phyloP scores from a whole-genome alignment of 2,888 invertebrate genomes.

The Dugesia japonica region DNA sequence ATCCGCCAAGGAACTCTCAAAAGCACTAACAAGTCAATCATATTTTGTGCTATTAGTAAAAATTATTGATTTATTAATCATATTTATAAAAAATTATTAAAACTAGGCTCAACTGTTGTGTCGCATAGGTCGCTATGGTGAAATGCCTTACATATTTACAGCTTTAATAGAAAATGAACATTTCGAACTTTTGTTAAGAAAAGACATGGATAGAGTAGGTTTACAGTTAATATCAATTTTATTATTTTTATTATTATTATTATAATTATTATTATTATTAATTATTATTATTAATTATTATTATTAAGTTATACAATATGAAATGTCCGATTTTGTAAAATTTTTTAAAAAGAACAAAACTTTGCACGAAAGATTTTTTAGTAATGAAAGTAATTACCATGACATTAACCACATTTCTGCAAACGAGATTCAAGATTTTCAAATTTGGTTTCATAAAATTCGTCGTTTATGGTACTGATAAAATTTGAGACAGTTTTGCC shows the following conservation, averaged over 20 bases:
- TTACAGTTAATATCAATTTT: too few relatives aligned
- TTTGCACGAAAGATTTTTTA: too few relatives aligned
- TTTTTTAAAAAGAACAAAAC: background rate
- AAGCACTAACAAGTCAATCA: background rate
- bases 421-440: too few relatives aligned
- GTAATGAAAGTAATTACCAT: too few relatives aligned
- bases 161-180: background rate
- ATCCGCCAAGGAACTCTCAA: background rate
- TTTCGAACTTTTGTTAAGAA: background rate
- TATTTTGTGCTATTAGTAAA: slow-evolving; percentile 1
- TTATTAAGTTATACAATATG: too few relatives aligned
- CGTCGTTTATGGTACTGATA: too few relatives aligned
- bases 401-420: too few relatives aligned
- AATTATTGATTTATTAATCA: background rate
- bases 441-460: too few relatives aligned
- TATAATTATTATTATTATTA: background rate
- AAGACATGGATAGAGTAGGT: background rate
- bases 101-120: background rate
- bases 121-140: background rate
- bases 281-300: too few relatives aligned
- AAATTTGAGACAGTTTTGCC: background rate
- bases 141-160: background rate
- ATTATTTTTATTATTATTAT: background rate
- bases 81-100: background rate
- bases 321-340: too few relatives aligned